These are phyloP conservation scores for Mamestra configurata DNA, from an alignment of 1,140 invertebrate species.

Conservation along the genomic window DNA sequence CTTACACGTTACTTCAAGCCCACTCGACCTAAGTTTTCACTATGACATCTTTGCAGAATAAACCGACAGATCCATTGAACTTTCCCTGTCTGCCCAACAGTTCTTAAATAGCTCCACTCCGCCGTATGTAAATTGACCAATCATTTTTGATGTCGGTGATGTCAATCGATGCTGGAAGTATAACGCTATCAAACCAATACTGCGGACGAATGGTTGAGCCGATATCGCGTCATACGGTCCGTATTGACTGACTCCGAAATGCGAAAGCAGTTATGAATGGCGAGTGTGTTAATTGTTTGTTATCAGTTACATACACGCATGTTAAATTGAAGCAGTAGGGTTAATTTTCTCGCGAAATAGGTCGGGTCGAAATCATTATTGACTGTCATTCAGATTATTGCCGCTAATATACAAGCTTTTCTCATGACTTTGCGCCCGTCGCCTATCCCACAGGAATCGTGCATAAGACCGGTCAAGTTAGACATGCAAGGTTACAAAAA, in stretches of 20 bases:
- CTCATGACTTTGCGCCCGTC: no score
- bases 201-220: conserved; percentile 44
- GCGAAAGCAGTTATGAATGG: conserved; percentile 39
- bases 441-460: no score
- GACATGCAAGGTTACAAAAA: no score
- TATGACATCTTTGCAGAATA: no score
- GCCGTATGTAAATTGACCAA: conserved; percentile 32
- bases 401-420: no score
- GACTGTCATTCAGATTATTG: no score
- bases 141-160: conserved; percentile 32
- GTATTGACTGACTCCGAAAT: conserved; percentile 32
- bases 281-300: conserved; percentile 24
- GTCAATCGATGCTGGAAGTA: conserved; percentile 44
- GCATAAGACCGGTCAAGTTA: no score
- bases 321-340: background rate
- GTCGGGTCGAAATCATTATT: background rate
- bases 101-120: conserved; percentile 27
- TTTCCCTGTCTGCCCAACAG: background rate
- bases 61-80: background rate
- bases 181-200: conserved; percentile 44
- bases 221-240: conserved; percentile 36
- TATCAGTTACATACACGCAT: conserved; percentile 30
- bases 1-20: no score
- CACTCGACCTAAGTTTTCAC: no score
- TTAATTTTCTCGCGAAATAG: conserved; percentile 8